Evolutionary conservation across 1,140 invertebrate species (phyloP), one percentile per base, ranked within the genome.

Genomic region (Drosophila rhopaloa): DNA sequence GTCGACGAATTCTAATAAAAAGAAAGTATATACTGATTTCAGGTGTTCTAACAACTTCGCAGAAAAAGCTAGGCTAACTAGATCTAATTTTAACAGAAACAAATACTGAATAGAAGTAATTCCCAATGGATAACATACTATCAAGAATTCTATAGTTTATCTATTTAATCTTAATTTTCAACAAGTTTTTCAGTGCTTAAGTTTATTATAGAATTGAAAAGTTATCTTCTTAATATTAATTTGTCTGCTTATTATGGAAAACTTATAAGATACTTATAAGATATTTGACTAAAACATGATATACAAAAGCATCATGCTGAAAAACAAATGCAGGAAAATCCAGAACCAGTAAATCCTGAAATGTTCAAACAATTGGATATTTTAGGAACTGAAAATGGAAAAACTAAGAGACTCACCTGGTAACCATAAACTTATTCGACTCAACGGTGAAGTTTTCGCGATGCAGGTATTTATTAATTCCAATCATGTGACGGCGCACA

Each of bases 391-490:
- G 6, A 8, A 44, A 16, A 19, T 10, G 1, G 5, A 16, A 19
- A 13, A 11, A 24, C 1, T 32, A 5, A 13, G 5, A 1, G 27
- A 40, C 76, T 85, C 43, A 92, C 91, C 51, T 96, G 72, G 94
- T 94, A 6, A 97, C 92, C 86, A 96, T 95, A 70, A 92, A 94
- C 81, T 94, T 94, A 0, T 96, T 96, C 9, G 93, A 93, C 3
- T 94, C 94, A 41, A 96, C 84, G 8, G 95, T 95, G 8, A 95
- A 95, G 0, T 94, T 91, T 19, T 94, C 94, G 74, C 97, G 97
- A 76, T 97, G 97, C 6, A 98, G 91, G 79, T 95, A 97, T 68
- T 95, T 95, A 32, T 97, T 94, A 24, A 97, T 96, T 14, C 97
- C 97, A 43, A 96, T 92, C 91, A 97, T 95, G 80, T 97, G 98